A percentile compares a stretch with the other conserved stretches of the same genome.
Evolutionary conservation across 1,140 invertebrate genomes (phyloP).

Genomic region (Dreissena rostriformis): DNA sequence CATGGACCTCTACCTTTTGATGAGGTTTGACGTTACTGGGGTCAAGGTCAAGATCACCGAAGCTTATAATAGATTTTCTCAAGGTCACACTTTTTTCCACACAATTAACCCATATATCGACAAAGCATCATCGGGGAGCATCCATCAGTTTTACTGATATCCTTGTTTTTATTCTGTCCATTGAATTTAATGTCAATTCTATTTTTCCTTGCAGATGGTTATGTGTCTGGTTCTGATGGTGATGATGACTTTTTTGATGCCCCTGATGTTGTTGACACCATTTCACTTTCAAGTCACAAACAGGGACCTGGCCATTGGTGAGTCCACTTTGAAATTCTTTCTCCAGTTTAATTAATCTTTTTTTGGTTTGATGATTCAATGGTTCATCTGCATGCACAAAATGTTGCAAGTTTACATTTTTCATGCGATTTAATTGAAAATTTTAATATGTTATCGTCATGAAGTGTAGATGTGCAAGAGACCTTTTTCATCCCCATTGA

Average conservation of each 20-base stretch:
- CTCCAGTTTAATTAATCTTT: neutral
- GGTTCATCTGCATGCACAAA: neutral
- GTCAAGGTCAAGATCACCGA: no score
- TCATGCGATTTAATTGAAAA: neutral
- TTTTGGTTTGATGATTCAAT: neutral
- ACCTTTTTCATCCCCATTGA: neutral
- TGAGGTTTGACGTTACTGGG: no score
- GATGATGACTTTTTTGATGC: slow-evolving; percentile 97
- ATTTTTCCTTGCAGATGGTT: neutral
- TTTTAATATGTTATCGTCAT: no score
- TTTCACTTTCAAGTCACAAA: slow-evolving; percentile 76
- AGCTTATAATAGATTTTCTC: no score
- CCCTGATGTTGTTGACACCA: slow-evolving; percentile 81
- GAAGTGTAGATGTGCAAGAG: no score
- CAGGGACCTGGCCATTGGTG: slow-evolving; percentile 67
- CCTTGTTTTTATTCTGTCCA: no score
- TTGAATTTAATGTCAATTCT: no score
- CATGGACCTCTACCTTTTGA: no score
- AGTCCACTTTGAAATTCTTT: neutral
- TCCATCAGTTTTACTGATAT: no score
- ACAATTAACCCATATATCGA: no score
- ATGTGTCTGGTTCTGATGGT: slow-evolving; percentile 83
- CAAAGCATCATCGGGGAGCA: no score
- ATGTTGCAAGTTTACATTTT: neutral
- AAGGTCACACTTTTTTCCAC: no score